Percentiles rank a stretch among this genome's conserved stretches.
Conservation (phyloP, 2,888 invertebrate species). For the Seira ritae region DNA sequence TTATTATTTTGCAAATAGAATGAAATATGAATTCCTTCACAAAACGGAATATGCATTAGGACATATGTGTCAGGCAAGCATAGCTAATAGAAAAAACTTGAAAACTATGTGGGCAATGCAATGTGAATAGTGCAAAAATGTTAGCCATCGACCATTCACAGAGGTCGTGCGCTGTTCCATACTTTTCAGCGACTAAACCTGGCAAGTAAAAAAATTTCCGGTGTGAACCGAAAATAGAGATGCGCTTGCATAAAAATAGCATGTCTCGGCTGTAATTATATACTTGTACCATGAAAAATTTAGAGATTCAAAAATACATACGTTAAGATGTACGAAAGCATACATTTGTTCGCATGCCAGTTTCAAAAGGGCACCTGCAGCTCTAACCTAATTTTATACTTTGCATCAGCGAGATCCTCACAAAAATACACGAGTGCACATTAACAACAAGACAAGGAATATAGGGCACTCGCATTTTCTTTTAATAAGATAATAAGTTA, state of each 20-base stretch:
- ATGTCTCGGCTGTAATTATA: constrained; percentile 14
- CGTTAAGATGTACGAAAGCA: background rate
- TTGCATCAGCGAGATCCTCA: constrained; percentile 37
- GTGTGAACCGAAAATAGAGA: constrained; percentile 71
- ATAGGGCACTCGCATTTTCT: constrained; percentile 3
- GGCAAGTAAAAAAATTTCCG: constrained; percentile 50
- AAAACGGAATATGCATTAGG: background rate
- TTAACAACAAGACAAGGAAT: background rate
- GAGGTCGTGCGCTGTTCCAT: background rate
- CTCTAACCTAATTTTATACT: constrained; percentile 72
- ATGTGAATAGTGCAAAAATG: background rate
- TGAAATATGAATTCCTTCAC: background rate
- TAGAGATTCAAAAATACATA: background rate
- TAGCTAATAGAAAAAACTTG: background rate
- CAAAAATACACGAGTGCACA: constrained; percentile 15
- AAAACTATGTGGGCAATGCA: constrained; percentile 5
- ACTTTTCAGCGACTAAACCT: too few relatives aligned
- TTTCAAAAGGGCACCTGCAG: constrained; percentile 73
- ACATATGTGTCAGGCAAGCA: background rate
- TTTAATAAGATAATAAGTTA: background rate
- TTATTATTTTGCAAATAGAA: background rate
- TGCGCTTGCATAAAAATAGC: constrained; percentile 68
- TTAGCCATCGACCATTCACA: constrained; percentile 1
- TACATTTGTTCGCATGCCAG: constrained; percentile 33
- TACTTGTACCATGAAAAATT: constrained; percentile 8